A percentile compares a stretch with the other conserved stretches of the same genome.
Conservation (phyloP, 2,113 vertebrate genomes). For the Lonchura striata region DNA sequence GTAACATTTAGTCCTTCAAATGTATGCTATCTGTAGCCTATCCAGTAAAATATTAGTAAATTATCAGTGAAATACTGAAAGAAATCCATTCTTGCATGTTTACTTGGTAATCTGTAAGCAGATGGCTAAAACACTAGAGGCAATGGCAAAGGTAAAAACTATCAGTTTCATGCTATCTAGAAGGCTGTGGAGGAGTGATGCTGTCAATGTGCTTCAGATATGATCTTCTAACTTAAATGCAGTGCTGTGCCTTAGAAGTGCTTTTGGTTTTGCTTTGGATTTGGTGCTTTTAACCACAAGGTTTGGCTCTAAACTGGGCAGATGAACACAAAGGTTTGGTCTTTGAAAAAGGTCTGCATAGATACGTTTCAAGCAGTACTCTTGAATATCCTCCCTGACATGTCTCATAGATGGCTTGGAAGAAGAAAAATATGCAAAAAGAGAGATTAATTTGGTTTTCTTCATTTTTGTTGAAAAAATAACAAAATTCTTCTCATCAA, state of each 20-base stretch:
- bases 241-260: neutral
- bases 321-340: neutral
- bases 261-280: neutral
- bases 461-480: neutral
- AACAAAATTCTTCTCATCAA: neutral
- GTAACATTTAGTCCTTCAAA: neutral
- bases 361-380: neutral
- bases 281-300: neutral
- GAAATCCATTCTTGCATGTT: neutral
- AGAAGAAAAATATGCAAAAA: neutral
- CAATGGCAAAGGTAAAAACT: neutral
- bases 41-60: neutral
- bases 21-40: neutral
- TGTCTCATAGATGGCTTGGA: neutral
- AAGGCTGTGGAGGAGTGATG: neutral
- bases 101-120: neutral
- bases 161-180: neutral
- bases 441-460: neutral
- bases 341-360: neutral
- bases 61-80: neutral
- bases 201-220: neutral
- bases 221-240: neutral
- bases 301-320: neutral
- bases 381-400: neutral
- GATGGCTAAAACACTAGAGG: neutral